Conservation (phyloP, 2,113 vertebrate species). For the Saguinus imperator region DNA sequence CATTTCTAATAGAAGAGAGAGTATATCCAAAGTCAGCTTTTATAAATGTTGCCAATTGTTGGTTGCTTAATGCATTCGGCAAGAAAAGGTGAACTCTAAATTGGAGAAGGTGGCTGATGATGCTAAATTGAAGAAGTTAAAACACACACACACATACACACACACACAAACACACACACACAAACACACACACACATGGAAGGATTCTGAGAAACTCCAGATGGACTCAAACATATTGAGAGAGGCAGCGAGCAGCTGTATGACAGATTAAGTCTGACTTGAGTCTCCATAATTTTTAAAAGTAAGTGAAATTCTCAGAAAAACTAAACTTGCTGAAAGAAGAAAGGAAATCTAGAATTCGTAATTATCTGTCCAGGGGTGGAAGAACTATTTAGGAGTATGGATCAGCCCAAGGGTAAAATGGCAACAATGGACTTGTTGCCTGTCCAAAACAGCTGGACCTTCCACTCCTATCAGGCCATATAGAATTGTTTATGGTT, state of each 20-base stretch:
- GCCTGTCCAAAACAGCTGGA: neutral
- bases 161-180: too few species aligned
- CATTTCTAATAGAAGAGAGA: slow-evolving; percentile 9
- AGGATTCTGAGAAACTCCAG: slow-evolving; percentile 41
- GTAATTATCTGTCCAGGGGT: neutral
- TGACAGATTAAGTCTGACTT: neutral
- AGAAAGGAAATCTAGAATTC: neutral
- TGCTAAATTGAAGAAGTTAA: slow-evolving; percentile 1
- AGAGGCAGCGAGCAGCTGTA: neutral
- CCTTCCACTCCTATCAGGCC: neutral
- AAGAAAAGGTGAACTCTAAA: neutral
- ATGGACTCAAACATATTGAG: neutral
- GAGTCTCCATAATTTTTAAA: slow-evolving; percentile 28
- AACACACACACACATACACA: too few species aligned
- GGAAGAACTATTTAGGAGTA: neutral
- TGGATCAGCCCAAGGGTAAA: neutral
- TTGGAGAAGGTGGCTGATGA: slow-evolving; percentile 10
- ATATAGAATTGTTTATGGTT: neutral
- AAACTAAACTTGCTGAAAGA: slow-evolving; percentile 44
- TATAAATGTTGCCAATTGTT: neutral
- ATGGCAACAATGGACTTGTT: neutral
- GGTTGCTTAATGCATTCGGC: neutral
- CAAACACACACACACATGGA: neutral
- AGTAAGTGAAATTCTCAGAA: slow-evolving; percentile 30
- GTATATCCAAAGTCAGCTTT: slow-evolving; percentile 1